These are phyloP conservation scores for Stichopus horrens DNA, from an alignment of 53 echinoderm and acorn worm species.

Conservation along the genomic window DNA sequence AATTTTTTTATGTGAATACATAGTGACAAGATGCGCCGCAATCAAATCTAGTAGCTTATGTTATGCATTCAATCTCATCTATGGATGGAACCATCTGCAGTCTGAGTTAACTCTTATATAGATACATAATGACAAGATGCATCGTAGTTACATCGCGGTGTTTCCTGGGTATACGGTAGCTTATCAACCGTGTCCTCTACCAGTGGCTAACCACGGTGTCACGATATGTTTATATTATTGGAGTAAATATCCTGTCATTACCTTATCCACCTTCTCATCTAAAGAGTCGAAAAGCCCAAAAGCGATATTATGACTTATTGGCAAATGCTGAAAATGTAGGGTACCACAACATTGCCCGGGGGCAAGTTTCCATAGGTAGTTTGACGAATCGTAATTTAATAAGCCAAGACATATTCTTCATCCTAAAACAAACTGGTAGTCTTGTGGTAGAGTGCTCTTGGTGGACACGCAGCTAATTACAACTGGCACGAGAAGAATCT, in stretches of 20 bases:
- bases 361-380: neutral
- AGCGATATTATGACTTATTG: neutral
- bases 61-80: no score
- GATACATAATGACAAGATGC: no score
- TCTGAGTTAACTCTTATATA: no score
- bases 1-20: no score
- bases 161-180: no score
- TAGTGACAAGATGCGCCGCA: no score
- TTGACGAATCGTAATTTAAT: conserved; percentile 4
- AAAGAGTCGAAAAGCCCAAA: neutral
- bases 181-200: no score
- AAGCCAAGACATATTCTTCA: neutral
- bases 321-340: conserved; percentile 4
- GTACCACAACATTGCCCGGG: neutral
- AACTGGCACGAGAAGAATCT: conserved; percentile 25
- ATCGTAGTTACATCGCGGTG: no score
- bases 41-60: no score
- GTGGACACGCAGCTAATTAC: conserved; percentile 18
- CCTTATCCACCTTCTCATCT: neutral
- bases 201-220: neutral
- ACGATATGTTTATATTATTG: neutral
- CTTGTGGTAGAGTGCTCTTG: conserved; percentile 4
- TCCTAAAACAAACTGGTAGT: conserved; percentile 15
- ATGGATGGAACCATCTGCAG: no score
- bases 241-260: neutral